These are phyloP conservation scores for Serranochromis macrocephalus DNA, from an alignment of 2,113 vertebrate genomes.

Conservation along the genomic window DNA sequence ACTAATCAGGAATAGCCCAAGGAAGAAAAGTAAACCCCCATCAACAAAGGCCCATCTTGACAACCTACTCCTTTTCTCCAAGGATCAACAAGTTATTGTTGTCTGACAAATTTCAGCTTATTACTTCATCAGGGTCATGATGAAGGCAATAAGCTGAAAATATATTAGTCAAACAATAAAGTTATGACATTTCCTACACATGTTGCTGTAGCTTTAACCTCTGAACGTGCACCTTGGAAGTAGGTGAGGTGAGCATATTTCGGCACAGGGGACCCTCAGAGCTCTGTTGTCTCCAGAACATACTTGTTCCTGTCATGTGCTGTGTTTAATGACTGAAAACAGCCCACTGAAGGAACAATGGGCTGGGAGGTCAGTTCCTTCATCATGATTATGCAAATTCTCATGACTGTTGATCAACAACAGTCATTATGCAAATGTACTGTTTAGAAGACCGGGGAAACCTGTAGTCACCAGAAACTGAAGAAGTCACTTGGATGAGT, in stretches of 20 bases:
- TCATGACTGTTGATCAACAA: background rate
- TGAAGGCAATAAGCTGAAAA: background rate
- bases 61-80: background rate
- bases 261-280: background rate
- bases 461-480: background rate
- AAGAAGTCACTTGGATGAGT: background rate
- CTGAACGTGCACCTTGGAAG: background rate
- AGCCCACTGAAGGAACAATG: background rate
- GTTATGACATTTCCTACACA: background rate
- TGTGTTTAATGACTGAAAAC: background rate
- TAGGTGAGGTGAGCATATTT: background rate
- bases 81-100: background rate
- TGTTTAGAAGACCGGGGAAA: background rate
- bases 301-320: background rate
- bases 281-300: background rate
- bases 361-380: background rate
- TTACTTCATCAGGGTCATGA: background rate
- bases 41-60: background rate
- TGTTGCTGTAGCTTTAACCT: background rate
- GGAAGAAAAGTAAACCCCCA: background rate
- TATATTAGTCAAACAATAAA: background rate
- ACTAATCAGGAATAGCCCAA: background rate
- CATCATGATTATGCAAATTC: background rate
- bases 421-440: background rate
- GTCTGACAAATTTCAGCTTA: background rate